These are phyloP conservation scores for Spilogale gracilis DNA, from an alignment of 2,113 vertebrate genomes.

Conservation along the genomic window DNA sequence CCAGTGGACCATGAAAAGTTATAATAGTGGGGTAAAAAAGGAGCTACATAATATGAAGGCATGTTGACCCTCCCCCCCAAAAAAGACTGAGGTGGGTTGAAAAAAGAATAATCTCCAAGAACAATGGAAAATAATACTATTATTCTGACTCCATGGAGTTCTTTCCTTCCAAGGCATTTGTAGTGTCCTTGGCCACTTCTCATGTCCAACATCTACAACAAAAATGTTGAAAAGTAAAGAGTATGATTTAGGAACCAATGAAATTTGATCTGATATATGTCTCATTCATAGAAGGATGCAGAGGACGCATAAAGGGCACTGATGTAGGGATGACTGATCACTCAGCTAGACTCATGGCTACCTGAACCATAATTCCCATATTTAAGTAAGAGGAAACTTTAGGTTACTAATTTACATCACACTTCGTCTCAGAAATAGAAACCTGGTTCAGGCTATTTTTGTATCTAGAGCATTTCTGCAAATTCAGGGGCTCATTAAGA, in stretches of 20 bases:
- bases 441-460: not conserved
- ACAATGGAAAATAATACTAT: not conserved
- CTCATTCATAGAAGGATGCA: not conserved
- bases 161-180: not conserved
- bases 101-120: constrained; percentile 36
- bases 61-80: not conserved
- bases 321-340: not conserved
- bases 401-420: not conserved
- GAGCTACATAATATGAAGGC: constrained; percentile 5
- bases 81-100: not conserved
- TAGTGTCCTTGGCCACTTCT: not conserved
- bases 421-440: not conserved
- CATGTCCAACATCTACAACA: not conserved
- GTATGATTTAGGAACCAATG: not conserved
- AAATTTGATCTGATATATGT: not conserved
- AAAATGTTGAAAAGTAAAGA: constrained; percentile 28
- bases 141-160: not conserved
- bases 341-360: not conserved
- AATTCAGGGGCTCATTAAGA: not conserved
- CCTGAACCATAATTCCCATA: not conserved
- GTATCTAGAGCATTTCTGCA: not conserved
- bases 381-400: not conserved
- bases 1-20: not conserved
- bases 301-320: not conserved
- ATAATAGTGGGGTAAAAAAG: not conserved